Percentiles rank a stretch among this genome's conserved stretches.
Evolutionary conservation across 2,113 vertebrate species (phyloP).

Genomic region (Myotis davidii): DNA sequence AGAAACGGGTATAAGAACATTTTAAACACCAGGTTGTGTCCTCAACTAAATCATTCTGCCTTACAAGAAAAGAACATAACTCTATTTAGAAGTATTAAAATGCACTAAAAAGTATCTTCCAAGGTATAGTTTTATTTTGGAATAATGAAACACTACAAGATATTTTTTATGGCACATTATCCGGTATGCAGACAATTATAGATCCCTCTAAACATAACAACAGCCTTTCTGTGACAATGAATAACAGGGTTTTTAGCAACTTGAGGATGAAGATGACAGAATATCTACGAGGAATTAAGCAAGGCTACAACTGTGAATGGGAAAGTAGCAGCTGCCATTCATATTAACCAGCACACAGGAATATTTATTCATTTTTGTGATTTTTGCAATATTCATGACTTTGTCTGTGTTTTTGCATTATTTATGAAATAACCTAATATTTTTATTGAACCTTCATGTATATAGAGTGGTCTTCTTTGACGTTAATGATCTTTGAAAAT

Average conservation of each 20-base stretch:
- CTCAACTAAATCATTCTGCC: neutral
- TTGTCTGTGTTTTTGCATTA: neutral
- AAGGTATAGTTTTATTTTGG: neutral
- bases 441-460: neutral
- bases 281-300: neutral
- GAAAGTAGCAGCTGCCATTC: neutral
- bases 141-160: neutral
- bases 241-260: neutral
- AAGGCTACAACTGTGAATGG: neutral
- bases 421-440: neutral
- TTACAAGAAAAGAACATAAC: neutral
- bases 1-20: neutral
- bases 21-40: neutral
- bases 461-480: neutral
- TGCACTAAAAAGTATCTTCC: neutral
- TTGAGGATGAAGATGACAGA: neutral
- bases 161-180: neutral
- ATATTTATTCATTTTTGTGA: neutral
- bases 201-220: neutral
- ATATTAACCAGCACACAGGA: fast-evolving
- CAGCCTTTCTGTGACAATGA: neutral
- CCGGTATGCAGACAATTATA: neutral
- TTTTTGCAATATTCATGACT: neutral
- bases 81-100: neutral
- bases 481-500: neutral